Base-by-base conservation (phyloP, 2,113 vertebrate genomes). In the Chloropsis cyanopogon region DNA sequence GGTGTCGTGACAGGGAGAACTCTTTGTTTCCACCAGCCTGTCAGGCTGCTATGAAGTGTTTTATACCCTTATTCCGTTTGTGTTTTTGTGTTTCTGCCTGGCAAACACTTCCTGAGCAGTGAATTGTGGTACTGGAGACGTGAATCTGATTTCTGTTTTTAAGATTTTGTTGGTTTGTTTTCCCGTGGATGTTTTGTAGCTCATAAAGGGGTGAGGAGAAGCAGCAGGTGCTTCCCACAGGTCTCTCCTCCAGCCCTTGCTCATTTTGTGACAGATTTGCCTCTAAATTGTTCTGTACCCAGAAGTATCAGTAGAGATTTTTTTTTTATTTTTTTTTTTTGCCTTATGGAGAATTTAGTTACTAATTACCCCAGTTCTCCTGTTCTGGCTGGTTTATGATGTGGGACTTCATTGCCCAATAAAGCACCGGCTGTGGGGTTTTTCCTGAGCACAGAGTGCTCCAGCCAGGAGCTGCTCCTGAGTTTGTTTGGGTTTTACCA, bases 121-220 rank as follows among this genome's bases (percentile, higher is more conserved):
- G 66, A 37, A 12, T 1, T 15, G 70, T 12, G 26, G 24, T 12
- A 0, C 50, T 61, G 65, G 85, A 22, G 14, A 2, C 2, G 28
- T 2, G 10, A n/a, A 5, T 5, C 31, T 26, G 2, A 44, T 44
- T 29, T 8, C 14, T 24, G 7, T 5, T 7, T 22, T 12, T 0
- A 3, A 13, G 14, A 16, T 75, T 6, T 39, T 8, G 21, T 8
- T 31, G 2, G 9, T 70, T 49, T 82, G 76, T 29, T 65, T 35
- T 35, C 11, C 59, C 6, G 0, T 1, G 6, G 22, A 5, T 47
- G n/a, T 53, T 61, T 24, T 69, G 59, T 11, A 31, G 33, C 71
- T 53, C 26, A 1, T 18, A 8, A 46, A 20, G 19, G 14, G 35
- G 10, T 14, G 42, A 70, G 60, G 12, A 53, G 26, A 15, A 57